Conservation (phyloP, 2,888 invertebrate species). For the Gastrophysa polygoni region DNA sequence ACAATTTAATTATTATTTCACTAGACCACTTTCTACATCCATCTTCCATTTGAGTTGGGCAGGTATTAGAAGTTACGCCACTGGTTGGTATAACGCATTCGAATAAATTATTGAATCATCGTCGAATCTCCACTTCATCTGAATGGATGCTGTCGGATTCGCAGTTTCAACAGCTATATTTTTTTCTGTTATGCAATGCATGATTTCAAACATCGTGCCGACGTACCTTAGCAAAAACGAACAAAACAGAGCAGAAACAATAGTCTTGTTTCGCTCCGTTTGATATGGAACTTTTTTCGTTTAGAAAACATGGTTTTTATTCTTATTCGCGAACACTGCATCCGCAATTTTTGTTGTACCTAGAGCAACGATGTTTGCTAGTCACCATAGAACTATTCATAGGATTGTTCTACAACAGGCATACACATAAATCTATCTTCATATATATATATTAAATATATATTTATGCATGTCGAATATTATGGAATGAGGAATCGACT, state of each 20-base stretch:
- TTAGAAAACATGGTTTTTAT: slow-evolving; percentile 20
- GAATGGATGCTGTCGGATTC: slow-evolving; percentile 23
- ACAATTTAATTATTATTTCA: no score
- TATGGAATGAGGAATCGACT: no score
- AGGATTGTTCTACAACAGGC: neutral
- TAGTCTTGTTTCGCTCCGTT: slow-evolving; percentile 46
- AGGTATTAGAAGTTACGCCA: slow-evolving; percentile 9
- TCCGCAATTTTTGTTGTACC: slow-evolving; percentile 4
- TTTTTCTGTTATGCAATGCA: slow-evolving; percentile 41
- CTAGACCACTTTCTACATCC: no score
- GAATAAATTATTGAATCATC: slow-evolving; percentile 24
- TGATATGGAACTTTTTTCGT: slow-evolving; percentile 33
- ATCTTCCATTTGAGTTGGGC: no score
- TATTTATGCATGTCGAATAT: no score
- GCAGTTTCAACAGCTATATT: slow-evolving; percentile 22
- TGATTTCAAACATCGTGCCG: slow-evolving; percentile 45
- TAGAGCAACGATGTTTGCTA: neutral
- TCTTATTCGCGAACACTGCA: slow-evolving; percentile 23
- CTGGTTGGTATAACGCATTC: slow-evolving; percentile 8
- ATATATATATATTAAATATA: no score
- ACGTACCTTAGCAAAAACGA: slow-evolving; percentile 41
- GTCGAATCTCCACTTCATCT: slow-evolving; percentile 18
- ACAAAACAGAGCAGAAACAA: slow-evolving; percentile 44
- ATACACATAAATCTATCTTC: neutral
- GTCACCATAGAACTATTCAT: neutral